Evolutionary conservation across 35 echinoderm and acorn worm genomes (phyloP).

Genomic region (Heliocidaris tuberculata): DNA sequence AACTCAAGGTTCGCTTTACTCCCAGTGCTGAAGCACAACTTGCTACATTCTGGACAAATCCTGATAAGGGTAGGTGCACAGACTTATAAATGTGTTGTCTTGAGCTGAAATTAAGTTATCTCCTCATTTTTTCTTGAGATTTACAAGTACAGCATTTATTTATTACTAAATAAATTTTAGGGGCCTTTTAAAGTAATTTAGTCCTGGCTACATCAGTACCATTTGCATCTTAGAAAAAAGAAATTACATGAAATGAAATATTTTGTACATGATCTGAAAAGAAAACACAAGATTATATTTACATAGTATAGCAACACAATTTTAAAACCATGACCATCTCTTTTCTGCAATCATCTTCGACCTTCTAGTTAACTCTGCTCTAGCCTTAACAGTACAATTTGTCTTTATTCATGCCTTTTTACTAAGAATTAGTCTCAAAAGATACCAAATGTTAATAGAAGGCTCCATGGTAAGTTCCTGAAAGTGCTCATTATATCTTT

Average conservation of each 20-base stretch:
- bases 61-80: background rate
- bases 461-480: background rate
- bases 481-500: background rate
- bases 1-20: conserved; percentile 79
- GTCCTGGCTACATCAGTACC: too few relatives aligned
- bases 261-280: too few relatives aligned
- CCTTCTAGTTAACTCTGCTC: background rate
- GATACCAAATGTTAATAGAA: background rate
- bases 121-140: too few relatives aligned
- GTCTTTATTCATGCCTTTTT: background rate
- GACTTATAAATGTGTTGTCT: background rate
- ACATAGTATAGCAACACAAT: too few relatives aligned
- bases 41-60: conserved; percentile 38
- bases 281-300: too few relatives aligned
- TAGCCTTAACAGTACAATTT: background rate
- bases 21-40: conserved; percentile 67
- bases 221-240: too few relatives aligned
- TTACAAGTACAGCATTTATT: too few relatives aligned
- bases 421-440: background rate
- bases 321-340: background rate
- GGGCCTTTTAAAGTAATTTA: too few relatives aligned
- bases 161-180: too few relatives aligned
- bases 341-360: background rate
- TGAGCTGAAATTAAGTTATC: too few relatives aligned
- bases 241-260: too few relatives aligned